Percentiles rank a stretch among this genome's conserved stretches.
Conservation (phyloP, 2,888 invertebrate species). For the Drosophila stalkeri region DNA sequence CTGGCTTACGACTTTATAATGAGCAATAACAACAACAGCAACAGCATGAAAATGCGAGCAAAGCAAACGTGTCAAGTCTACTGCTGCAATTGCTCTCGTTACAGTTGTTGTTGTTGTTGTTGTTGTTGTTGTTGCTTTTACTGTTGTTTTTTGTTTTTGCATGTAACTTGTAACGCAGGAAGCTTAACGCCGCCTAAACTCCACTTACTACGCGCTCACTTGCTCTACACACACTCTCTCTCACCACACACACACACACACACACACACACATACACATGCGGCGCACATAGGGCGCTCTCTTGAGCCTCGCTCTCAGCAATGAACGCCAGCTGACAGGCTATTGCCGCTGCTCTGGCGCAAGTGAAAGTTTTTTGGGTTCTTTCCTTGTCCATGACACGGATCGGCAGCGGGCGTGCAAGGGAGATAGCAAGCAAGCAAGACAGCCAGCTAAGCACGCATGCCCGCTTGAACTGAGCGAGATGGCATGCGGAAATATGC, state of each 20-base stretch:
- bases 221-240: slow-evolving; percentile 8
- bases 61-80: slow-evolving; percentile 53
- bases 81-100: slow-evolving; percentile 32
- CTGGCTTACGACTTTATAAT: slow-evolving; percentile 75
- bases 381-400: slow-evolving; percentile 70
- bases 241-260: not conserved
- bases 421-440: slow-evolving; percentile 22
- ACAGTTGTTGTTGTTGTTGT: slow-evolving; percentile 1
- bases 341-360: slow-evolving; percentile 30
- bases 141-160: slow-evolving; percentile 28
- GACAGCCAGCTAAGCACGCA: slow-evolving; percentile 27
- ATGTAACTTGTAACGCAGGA: slow-evolving; percentile 75
- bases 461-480: slow-evolving; percentile 25
- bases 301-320: slow-evolving; percentile 29
- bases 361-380: slow-evolving; percentile 76
- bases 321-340: slow-evolving; percentile 43
- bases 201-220: slow-evolving; percentile 31
- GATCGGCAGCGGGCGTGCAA: slow-evolving; percentile 38
- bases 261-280: not conserved
- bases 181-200: slow-evolving; percentile 52
- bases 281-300: not conserved
- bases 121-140: slow-evolving; percentile 15
- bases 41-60: slow-evolving; percentile 40
- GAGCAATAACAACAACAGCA: slow-evolving; percentile 46
- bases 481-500: slow-evolving; percentile 70